Base-by-base conservation (phyloP, 2,797 vertebrate species). In the Anguilla megastoma region DNA sequence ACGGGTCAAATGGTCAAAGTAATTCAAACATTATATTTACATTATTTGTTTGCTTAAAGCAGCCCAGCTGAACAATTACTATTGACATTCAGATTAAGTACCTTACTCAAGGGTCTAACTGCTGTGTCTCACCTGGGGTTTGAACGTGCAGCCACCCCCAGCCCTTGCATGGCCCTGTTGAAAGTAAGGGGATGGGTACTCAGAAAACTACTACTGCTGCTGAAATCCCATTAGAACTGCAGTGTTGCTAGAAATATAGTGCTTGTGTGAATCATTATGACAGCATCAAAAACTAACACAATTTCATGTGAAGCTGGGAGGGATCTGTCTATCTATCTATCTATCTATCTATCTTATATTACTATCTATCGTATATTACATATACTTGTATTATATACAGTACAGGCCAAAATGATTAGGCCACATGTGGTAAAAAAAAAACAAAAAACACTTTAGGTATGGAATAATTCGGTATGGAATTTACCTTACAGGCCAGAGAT, bases 161-260 rank as follows among this genome's bases (percentile, higher is more conserved):
- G 74, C 33, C 10, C 18, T 45, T 33, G 18, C 3, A 45, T 79
- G 16, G 16, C 74, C 33, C 33, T 18, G 30, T 76, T 71, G 66
- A 71, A 10, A 27, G n/a, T 30, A 14, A 36, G 71, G 21, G 12
- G 71, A 36, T 2, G 12, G 74, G 45, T 45, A 50, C 58, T 69
- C 7, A 18, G 60, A 54, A 56, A 30, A 54, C 41, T 27, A 7
- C 14, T 50, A 84, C n/a, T 52, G 80, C 60, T 0, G 80, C 58
- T 69, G 27, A 88, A 56, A 45, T 50, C 50, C 45, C 69, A 54
- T 71, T n/a, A 45, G 30, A 85, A 50, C 80, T 58, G 8, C 83
- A 85, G 87, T 85, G 69, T 85, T 88, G 83, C 54, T 33, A 33
- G 60, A 74, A 41, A 84, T 88, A 71, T 33, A 88, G 6, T 2